Evolutionary conservation across 2,797 vertebrate genomes (phyloP), one percentile per base, ranked within the genome.

Genomic region (Falco peregrinus): DNA sequence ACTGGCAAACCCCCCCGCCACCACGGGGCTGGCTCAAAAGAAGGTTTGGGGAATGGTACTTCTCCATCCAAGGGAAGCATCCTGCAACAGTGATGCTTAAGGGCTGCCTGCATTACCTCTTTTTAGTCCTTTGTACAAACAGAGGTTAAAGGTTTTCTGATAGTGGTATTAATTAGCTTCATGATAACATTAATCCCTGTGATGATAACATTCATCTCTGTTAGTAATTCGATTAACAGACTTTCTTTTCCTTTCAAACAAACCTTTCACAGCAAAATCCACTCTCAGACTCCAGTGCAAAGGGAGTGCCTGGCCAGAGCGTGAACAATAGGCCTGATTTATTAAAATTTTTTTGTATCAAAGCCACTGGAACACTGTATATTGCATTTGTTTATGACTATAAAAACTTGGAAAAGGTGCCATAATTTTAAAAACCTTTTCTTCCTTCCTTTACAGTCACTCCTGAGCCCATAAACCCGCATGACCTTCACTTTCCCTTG

Each of bases 91-190:
- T 3, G 48, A 47, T 16, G 17, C 33, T 74, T 26, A 50, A 65
- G 25, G 8, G 48, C 5, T 57, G 18, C 35, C 77, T 39, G 16
- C 0, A 0, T 50, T 56, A 28, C 25, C 16, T 37, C 24, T 35
- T 71, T 50, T 56, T 25, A 63, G 51, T 29, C 64, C 51, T 83
- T 82, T 70, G 39, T 76, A 35, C 25, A 5, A 8, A 47, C 3
- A 33, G 41, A 74, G 16, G 47, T 80, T 84, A 77, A 84, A 86
- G 45, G 20, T 57, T 73, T 95, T 63, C 67, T 67, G 87, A 93
- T 48, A 60, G 1, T 68, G 33, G 10, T 33, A 84, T 43, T 68
- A 83, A 84, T 39, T 65, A 47, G 13, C 11, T 4, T 61, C 43
- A 39, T 4, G 31, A 48, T 31, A 60, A 37, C 35, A 47, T 54